Evolutionary conservation across 2,888 invertebrate genomes (phyloP).

Genomic region (Rapana venosa): DNA sequence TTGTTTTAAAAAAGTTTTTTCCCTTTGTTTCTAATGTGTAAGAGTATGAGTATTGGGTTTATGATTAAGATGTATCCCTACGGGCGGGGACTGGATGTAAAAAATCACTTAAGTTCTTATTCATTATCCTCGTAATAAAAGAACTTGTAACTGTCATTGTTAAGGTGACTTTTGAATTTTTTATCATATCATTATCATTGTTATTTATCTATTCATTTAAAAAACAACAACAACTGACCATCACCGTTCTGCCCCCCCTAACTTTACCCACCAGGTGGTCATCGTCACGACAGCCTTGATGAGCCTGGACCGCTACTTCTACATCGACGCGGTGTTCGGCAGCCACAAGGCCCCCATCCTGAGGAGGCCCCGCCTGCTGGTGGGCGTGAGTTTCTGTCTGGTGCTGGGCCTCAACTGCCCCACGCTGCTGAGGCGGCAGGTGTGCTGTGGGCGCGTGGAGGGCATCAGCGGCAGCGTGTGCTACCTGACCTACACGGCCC

Average conservation of each 20-base stretch:
- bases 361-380: neutral
- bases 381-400: neutral
- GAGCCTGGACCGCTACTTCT: slow-evolving; percentile 35
- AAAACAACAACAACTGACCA: too few relatives aligned
- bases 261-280: slow-evolving; percentile 13
- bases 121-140: too few relatives aligned
- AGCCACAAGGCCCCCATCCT: neutral
- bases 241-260: neutral
- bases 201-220: too few relatives aligned
- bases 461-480: slow-evolving; percentile 21
- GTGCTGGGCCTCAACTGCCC: slow-evolving; percentile 10
- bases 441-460: neutral
- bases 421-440: slow-evolving; percentile 25
- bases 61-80: too few relatives aligned
- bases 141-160: too few relatives aligned
- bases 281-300: slow-evolving; percentile 32
- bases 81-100: too few relatives aligned
- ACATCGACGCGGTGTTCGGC: slow-evolving; percentile 4
- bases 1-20: too few relatives aligned
- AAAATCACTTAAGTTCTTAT: too few relatives aligned
- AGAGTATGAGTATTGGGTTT: too few relatives aligned
- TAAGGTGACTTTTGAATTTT: too few relatives aligned
- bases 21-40: too few relatives aligned
- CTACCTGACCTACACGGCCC: slow-evolving; percentile 26
- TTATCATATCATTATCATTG: too few relatives aligned